phyloP scores from a whole-genome alignment of 2,888 invertebrate genomes.

The Aleiodes alternator region DNA sequence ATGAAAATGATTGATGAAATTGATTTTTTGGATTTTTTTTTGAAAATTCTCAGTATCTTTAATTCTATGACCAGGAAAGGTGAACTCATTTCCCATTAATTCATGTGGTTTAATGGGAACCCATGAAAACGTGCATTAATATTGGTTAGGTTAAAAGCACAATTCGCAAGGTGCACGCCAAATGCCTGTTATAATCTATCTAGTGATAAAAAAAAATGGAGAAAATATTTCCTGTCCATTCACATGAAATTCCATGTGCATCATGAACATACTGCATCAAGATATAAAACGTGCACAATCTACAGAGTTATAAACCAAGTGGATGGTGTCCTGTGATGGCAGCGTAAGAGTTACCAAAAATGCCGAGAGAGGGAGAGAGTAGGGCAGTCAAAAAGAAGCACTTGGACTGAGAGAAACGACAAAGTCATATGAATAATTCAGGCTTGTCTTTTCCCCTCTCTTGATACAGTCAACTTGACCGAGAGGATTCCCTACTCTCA shows the following conservation, averaged over 20 bases:
- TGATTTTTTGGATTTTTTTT: too few species aligned
- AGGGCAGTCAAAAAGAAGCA: slow-evolving; percentile 13
- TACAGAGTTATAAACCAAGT: slow-evolving; percentile 13
- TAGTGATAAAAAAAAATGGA: background rate
- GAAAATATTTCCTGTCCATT: background rate
- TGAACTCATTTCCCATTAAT: too few species aligned
- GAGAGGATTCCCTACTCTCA: slow-evolving; percentile 64
- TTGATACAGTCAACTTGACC: slow-evolving; percentile 43
- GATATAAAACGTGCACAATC: slow-evolving; percentile 22
- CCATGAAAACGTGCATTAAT: too few species aligned
- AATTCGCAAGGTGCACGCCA: too few species aligned
- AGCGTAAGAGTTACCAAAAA: slow-evolving; percentile 14
- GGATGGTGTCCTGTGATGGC: slow-evolving; percentile 12
- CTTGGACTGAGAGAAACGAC: slow-evolving; percentile 16
- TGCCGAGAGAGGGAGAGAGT: background rate
- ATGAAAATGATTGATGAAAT: too few species aligned
- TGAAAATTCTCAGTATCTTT: too few species aligned
- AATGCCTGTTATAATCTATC: too few species aligned
- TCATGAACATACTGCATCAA: slow-evolving; percentile 9
- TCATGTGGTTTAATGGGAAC: too few species aligned
- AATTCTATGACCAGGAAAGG: too few species aligned
- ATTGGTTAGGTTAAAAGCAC: too few species aligned
- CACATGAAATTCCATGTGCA: slow-evolving; percentile 8
- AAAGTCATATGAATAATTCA: slow-evolving; percentile 69
- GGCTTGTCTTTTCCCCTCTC: slow-evolving; percentile 57